A percentile compares a stretch with the other conserved stretches of the same genome.
Evolutionary conservation across 1,140 invertebrate species (phyloP).

Genomic region (Bombyx mori): ASM3026992v2 NC_085125.1:12492501-12493000

Average conservation of each 20-base stretch:
- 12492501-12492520: conserved; percentile 24
- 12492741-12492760: conserved; percentile 14
- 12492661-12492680: conserved; percentile 19
- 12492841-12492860: conserved; percentile 10
- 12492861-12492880: conserved; percentile 32
- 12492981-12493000: conserved; percentile 12
- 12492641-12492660: conserved; percentile 24
- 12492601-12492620: conserved; percentile 14
- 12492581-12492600: conserved; percentile 35
- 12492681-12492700: conserved; percentile 17
- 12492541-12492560: conserved; percentile 24
- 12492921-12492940: conserved; percentile 25
- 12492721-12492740: conserved; percentile 24
- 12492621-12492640: conserved; percentile 21
- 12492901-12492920: conserved; percentile 17
- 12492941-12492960: conserved; percentile 28
- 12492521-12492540: conserved; percentile 20
- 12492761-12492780: conserved; percentile 18
- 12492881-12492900: conserved; percentile 14
- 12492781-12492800: conserved; percentile 23
- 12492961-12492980: conserved; percentile 20
- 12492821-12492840: conserved; percentile 10
- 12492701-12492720: conserved; percentile 22
- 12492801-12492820: conserved; percentile 22
- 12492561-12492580: conserved; percentile 25